Percentiles rank a stretch among this genome's conserved stretches.
phyloP scores from a whole-genome alignment of 2,888 invertebrate genomes.

The Dynastes tityus region DNA sequence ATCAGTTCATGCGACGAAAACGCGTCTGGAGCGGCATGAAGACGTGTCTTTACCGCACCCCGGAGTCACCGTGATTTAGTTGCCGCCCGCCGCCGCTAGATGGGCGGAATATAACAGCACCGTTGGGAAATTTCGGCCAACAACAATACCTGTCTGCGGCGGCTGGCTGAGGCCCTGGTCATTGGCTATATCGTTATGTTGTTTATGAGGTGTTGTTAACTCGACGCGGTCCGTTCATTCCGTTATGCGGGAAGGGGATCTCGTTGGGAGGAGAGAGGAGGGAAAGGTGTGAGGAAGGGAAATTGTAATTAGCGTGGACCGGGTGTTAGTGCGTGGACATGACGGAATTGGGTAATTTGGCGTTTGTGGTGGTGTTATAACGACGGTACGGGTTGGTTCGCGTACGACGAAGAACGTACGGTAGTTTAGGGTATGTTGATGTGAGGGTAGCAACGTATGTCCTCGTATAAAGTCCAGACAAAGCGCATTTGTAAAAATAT shows the following conservation, averaged over 20 bases:
- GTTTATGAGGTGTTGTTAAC: constrained; percentile 49
- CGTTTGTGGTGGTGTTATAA: constrained; percentile 10
- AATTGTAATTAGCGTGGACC: constrained; percentile 34
- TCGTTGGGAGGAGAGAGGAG: not conserved
- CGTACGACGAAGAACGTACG: not conserved
- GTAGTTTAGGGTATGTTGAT: not conserved
- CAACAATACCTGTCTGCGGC: constrained; percentile 61
- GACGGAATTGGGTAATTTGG: constrained; percentile 34
- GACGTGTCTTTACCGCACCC: constrained; percentile 53
- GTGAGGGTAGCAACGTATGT: not conserved
- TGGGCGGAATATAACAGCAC: constrained; percentile 60
- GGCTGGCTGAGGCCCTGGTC: constrained; percentile 49
- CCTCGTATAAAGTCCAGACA: no score
- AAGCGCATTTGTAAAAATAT: no score
- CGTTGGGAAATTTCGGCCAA: constrained; percentile 61
- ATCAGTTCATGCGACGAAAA: constrained; percentile 50
- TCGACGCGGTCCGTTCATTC: constrained; percentile 2
- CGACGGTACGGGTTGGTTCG: not conserved
- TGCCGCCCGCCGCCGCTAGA: not conserved
- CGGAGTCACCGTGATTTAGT: constrained; percentile 58
- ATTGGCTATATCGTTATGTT: constrained; percentile 55
- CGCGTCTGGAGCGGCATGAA: constrained; percentile 54
- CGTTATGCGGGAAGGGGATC: not conserved
- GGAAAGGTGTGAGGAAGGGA: not conserved
- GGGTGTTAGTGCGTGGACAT: constrained; percentile 27